Evolutionary conservation across 2,797 vertebrate species (phyloP).

Genomic region (Pangasius mekongensis): DNA sequence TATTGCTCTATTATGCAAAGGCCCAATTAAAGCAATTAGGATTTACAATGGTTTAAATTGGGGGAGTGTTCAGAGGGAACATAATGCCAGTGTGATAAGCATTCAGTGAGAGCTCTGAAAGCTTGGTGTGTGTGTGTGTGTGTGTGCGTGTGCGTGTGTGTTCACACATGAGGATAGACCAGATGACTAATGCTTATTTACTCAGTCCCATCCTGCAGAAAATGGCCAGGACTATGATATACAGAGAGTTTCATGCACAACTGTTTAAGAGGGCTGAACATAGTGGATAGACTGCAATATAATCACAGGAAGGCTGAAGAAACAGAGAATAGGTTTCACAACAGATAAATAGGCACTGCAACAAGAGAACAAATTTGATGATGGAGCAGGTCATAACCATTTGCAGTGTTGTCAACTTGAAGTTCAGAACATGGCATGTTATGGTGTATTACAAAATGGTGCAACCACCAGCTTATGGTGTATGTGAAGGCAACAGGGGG

Average conservation of each 20-base stretch:
- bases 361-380: neutral
- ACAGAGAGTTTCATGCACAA: neutral
- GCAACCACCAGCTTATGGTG: neutral
- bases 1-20: constrained; percentile 69
- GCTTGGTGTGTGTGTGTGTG: constrained; percentile 29
- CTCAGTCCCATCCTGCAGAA: constrained; percentile 24
- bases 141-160: constrained; percentile 41
- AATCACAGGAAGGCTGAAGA: neutral
- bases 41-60: constrained; percentile 71
- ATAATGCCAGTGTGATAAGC: constrained; percentile 69
- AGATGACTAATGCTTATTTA: constrained; percentile 43
- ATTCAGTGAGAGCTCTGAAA: constrained; percentile 6
- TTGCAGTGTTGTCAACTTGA: neutral
- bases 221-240: constrained; percentile 16
- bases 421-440: neutral
- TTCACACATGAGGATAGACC: constrained; percentile 20
- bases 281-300: neutral
- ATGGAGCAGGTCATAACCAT: neutral
- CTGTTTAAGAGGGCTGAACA: constrained; percentile 5
- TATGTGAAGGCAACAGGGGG: neutral
- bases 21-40: constrained; percentile 68
- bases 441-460: neutral
- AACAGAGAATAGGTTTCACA: neutral
- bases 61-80: constrained; percentile 64
- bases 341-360: neutral